Base-by-base conservation (phyloP, 2,113 vertebrate genomes). In the Cathartes aura region DNA sequence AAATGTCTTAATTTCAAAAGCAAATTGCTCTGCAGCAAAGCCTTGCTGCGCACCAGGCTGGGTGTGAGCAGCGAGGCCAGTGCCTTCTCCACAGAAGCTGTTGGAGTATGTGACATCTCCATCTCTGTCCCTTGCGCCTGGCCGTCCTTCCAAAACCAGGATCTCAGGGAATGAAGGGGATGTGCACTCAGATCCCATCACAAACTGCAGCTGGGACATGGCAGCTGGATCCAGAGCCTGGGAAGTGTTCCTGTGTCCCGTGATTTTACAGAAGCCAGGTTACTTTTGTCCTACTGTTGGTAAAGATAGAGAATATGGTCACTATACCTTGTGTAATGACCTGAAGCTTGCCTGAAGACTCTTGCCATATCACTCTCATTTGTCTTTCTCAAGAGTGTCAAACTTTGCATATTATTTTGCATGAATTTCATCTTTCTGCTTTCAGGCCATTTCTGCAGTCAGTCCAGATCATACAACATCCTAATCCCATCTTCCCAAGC, bases 1-100 rank as follows among this genome's bases (percentile, higher is more conserved):
- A 76, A 56, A 11, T 4, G 3, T 27, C 63, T 45, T 78, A 15
- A 70, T 67, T 81, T 74, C 50, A 70, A 38, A 78, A 92, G 71
- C 19, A 58, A 66, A 74, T 53, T n/a, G 24, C 18, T 80, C 42
- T 76, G 27, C 70, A 67, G 60, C 62, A 79, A 79, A 95, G 17
- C 42, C 24, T 92, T 0, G 0, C 48, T 82, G 45, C 6, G 11
- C 40, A 43, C 22, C 20, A 52, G 70, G 26, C 42, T 71, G 55
- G 11, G 9, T 59, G 8, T 18, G 17, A 82, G 43, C n/a, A 72
- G 56, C 42, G 56, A 67, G 82, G 29, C 24, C 72, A 45, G 42
- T 27, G 26, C 12, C 40, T 48, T 64, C 29, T 48, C 30, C 40
- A n/a, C n/a, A n/a, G 63, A 15, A 58, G 12, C 12, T 70, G 19